A percentile compares a stretch with the other conserved stretches of the same genome.
These are phyloP conservation scores for Nebria ingens DNA, from an alignment of 1,140 invertebrate species.

Conservation along the genomic window DNA sequence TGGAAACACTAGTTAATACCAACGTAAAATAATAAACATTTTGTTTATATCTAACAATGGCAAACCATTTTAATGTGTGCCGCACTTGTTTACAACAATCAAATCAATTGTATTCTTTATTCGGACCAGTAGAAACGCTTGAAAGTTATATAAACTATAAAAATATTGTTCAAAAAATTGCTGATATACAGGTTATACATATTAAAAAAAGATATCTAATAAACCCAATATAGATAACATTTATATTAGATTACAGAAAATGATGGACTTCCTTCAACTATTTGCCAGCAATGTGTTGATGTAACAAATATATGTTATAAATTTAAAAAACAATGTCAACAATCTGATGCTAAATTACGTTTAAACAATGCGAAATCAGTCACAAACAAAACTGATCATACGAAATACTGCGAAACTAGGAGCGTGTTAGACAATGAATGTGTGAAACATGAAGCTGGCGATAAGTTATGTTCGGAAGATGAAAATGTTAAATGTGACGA, in stretches of 20 bases:
- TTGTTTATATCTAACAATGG: too few species aligned
- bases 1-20: too few species aligned
- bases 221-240: not conserved
- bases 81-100: not conserved
- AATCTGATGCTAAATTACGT: conserved; percentile 11
- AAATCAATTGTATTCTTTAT: not conserved
- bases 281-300: conserved; percentile 23
- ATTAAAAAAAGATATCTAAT: not conserved
- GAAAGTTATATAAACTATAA: not conserved
- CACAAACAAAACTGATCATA: conserved; percentile 11
- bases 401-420: not conserved
- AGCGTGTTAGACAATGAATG: too few species aligned
- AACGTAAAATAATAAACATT: too few species aligned
- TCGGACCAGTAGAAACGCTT: not conserved
- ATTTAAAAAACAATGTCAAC: conserved; percentile 11
- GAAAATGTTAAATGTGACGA: too few species aligned
- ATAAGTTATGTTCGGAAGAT: too few species aligned
- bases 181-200: not conserved
- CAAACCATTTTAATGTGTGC: too few species aligned
- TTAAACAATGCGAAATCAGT: not conserved
- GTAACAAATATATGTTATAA: conserved; percentile 1
- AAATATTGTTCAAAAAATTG: not conserved
- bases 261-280: conserved; percentile 23
- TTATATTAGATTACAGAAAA: conserved; percentile 20
- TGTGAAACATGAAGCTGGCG: too few species aligned